Evolutionary conservation across 2,888 invertebrate species (phyloP), one percentile per base, ranked within the genome.

Genomic region (Athetis lepigone): DNA sequence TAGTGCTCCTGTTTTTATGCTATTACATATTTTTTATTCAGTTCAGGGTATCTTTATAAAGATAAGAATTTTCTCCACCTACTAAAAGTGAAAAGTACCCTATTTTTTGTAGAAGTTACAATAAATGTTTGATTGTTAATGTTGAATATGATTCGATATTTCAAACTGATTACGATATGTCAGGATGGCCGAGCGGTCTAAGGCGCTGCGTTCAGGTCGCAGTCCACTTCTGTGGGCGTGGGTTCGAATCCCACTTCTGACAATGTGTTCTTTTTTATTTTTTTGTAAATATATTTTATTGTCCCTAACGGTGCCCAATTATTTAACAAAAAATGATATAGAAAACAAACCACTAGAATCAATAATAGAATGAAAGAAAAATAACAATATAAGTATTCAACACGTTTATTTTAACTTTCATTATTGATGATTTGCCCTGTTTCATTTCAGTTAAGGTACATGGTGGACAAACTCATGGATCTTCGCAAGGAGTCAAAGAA

Each of bases 381-480:
- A n/a, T n/a, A n/a, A n/a, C n/a, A n/a, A n/a, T n/a, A n/a, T n/a
- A n/a, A n/a, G n/a, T n/a, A n/a, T n/a, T n/a, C n/a, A n/a, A n/a
- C n/a, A n/a, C n/a, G n/a, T n/a, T n/a, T n/a, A n/a, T n/a, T n/a
- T n/a, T n/a, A n/a, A n/a, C n/a, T n/a, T n/a, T n/a, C n/a, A n/a
- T n/a, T n/a, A n/a, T n/a, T n/a, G n/a, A n/a, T n/a, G 9, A 29
- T 13, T 0, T 33, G 13, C 4, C 13, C 13, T 13, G 11, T 33
- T 29, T 69, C 49, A 59, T 81, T 80, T 8, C 75, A 95, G 95
- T 73, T 98, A 36, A 95, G 96, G 13, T 96, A 96, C 83, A 94
- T 98, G n/a, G 95, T 98, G 18, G 96, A 97, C 85, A 96, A 96
- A 85, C 96, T 98, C 86, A 96, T 97, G 95, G 96, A 96, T 51